phyloP scores from a whole-genome alignment of 1,140 invertebrate genomes.

The Megathymus violae region DNA sequence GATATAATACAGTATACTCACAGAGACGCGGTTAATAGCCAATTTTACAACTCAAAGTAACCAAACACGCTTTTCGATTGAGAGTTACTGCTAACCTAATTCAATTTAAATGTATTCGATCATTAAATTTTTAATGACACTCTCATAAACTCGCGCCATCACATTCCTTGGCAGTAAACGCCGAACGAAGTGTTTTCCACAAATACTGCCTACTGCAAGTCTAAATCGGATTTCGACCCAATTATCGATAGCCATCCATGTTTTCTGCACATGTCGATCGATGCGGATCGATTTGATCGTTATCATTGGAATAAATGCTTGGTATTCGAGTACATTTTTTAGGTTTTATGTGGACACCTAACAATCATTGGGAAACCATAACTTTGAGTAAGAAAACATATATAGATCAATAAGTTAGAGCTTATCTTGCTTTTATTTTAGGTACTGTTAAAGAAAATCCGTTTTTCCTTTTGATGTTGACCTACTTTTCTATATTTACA shows the following conservation, averaged over 20 bases:
- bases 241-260: neutral
- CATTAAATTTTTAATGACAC: slow-evolving; percentile 13
- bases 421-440: too few species aligned
- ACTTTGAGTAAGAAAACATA: too few species aligned
- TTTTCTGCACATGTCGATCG: neutral
- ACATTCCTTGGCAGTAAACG: slow-evolving; percentile 4
- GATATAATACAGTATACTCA: too few species aligned
- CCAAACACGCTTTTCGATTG: neutral
- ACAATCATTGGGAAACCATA: too few species aligned
- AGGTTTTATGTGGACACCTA: too few species aligned
- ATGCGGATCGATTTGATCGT: neutral
- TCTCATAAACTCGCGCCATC: slow-evolving; percentile 17
- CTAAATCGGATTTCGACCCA: slow-evolving; percentile 5
- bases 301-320: neutral
- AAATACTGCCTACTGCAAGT: slow-evolving; percentile 11
- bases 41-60: neutral
- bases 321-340: neutral
- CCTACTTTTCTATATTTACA: too few species aligned
- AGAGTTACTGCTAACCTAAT: slow-evolving; percentile 2
- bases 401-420: too few species aligned
- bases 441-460: too few species aligned
- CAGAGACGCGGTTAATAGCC: neutral
- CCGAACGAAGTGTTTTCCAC: slow-evolving; percentile 9
- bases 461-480: too few species aligned
- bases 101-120: slow-evolving; percentile 4